phyloP scores from a whole-genome alignment of 2,888 invertebrate genomes.

The Drosophila meridiana region DNA sequence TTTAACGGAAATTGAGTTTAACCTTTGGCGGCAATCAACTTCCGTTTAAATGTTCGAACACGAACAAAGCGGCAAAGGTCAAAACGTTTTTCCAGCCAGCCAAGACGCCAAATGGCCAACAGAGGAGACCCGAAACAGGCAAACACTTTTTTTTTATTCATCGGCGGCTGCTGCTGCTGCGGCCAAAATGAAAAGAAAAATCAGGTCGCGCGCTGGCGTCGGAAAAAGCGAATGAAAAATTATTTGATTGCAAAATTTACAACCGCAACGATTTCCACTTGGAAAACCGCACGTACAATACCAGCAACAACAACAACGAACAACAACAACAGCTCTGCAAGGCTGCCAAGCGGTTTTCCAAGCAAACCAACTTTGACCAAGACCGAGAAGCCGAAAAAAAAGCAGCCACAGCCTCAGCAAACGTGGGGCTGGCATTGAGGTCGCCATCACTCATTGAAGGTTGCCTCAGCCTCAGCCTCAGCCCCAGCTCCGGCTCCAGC shows the following conservation, averaged over 20 bases:
- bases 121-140: constrained; percentile 11
- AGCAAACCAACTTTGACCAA: constrained; percentile 68
- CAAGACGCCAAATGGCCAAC: constrained; percentile 47
- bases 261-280: constrained; percentile 75
- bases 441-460: constrained; percentile 71
- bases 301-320: constrained; percentile 36
- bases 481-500: constrained; percentile 7
- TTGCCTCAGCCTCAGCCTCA: constrained; percentile 34
- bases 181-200: constrained; percentile 76
- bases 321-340: constrained; percentile 32
- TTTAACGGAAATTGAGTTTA: constrained; percentile 80
- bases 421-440: constrained; percentile 75
- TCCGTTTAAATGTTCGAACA: constrained; percentile 82
- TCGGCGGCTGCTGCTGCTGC: constrained; percentile 5
- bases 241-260: constrained; percentile 80
- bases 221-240: constrained; percentile 75
- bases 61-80: constrained; percentile 73
- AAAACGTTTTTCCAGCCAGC: constrained; percentile 68
- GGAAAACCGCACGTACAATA: constrained; percentile 63
- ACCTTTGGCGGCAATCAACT: constrained; percentile 80
- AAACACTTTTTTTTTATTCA: constrained; percentile 57
- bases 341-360: constrained; percentile 52
- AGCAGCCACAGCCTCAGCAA: constrained; percentile 58
- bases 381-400: constrained; percentile 74
- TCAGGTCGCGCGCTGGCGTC: constrained; percentile 76